Evolutionary conservation across 2,113 vertebrate species (phyloP), one percentile per base, ranked within the genome.

Genomic region (Arizona elegans): DNA sequence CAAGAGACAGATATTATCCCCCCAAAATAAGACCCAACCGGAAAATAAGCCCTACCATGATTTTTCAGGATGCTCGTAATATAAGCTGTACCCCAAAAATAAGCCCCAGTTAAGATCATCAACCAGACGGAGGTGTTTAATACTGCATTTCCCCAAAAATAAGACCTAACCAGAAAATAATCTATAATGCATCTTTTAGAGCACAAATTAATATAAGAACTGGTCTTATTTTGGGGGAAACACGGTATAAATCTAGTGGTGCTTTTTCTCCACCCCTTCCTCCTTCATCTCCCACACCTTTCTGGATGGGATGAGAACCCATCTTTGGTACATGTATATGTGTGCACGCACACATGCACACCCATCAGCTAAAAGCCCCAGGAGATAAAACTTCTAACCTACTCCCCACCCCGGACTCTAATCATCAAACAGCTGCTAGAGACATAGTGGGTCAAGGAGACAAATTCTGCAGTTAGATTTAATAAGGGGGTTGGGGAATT

Each of bases 401-500:
- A 3, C 33, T 21, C 17, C 75, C 17, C 19, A 9, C 92, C 15
- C 92, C 13, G 1, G 38, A 43, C 47, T 33, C 92, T 65, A 62
- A 93, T 90, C 89, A 90, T 85, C 81, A 54, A 87, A 93, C 89
- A 93, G 89, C 92, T 93, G 92, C 88, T 26, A 19, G 56, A 43
- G 56, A 90, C 75, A 24, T 58, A 19, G 29, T 21, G 38, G 92
- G 92, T 93, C 92, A 93, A 90, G 81, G 92, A 90, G 92, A 90
- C 92, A 93, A 93, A 93, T 93, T 90, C 92, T 43, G 50, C 92
- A 90, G 89, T 93, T 93, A 93, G 89, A 93, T 93, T 93, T 93
- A 93, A 93, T 93, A 93, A 93, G 90, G 89, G 89, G 92, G 75
- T 87, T 93, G 92, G 92, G 81, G 89, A 93, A 93, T 93, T 93